A percentile compares a stretch with the other conserved stretches of the same genome.
phyloP scores from a whole-genome alignment of 2,113 vertebrate genomes.

The Xiphias gladius region DNA sequence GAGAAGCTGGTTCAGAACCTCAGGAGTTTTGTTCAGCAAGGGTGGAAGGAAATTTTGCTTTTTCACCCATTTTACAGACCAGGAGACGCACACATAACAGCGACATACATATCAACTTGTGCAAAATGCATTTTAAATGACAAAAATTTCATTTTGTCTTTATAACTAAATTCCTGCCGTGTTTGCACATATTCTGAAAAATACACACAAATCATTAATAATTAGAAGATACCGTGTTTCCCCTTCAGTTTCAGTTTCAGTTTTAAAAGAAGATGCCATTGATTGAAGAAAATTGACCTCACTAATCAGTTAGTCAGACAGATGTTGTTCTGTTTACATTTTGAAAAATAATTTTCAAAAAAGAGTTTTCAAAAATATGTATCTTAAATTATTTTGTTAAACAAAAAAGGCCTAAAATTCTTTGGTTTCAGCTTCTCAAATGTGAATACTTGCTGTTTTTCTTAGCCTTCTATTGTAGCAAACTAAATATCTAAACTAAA shows the following conservation, averaged over 20 bases:
- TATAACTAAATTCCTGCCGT: background rate
- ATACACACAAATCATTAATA: too few species aligned
- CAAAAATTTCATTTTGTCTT: background rate
- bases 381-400: background rate
- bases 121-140: background rate
- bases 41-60: background rate
- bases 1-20: constrained; percentile 13
- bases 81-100: background rate
- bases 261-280: background rate
- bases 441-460: background rate
- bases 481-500: too few species aligned
- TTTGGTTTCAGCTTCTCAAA: too few species aligned
- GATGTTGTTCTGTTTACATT: too few species aligned
- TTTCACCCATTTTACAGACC: constrained; percentile 14
- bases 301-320: background rate
- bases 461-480: too few species aligned
- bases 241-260: background rate
- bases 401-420: too few species aligned
- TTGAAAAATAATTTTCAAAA: background rate
- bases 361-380: background rate
- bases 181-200: background rate
- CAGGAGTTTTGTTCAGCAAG: background rate
- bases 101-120: background rate
- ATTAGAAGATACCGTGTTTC: background rate
- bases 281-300: background rate